Conservation (phyloP, 2,113 vertebrate species). For the Neodon shergylaensis region DNA sequence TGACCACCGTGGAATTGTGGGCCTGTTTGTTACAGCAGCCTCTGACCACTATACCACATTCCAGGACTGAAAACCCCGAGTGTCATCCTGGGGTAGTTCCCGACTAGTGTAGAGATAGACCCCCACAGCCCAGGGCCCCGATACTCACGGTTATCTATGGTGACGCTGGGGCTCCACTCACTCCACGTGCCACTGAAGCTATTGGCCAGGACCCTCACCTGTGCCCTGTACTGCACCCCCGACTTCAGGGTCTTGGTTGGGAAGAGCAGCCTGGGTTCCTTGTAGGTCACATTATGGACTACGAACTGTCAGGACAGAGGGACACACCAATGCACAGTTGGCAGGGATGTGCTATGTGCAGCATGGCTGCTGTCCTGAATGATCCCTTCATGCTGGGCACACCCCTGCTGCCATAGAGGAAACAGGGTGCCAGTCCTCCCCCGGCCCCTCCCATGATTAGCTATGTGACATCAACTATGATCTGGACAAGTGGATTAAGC, state of each 20-base stretch:
- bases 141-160: constrained; percentile 81
- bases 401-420: no score
- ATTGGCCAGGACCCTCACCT: constrained; percentile 64
- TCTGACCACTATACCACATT: rapidly evolving
- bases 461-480: rapidly evolving
- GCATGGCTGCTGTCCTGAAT: not conserved
- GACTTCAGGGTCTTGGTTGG: constrained; percentile 62
- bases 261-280: constrained; percentile 65
- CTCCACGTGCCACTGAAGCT: constrained; percentile 80
- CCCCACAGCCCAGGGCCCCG: rapidly evolving
- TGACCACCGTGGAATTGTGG: rapidly evolving
- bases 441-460: rapidly evolving
- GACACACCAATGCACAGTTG: rapidly evolving
- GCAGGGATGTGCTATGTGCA: rapidly evolving
- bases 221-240: constrained; percentile 64
- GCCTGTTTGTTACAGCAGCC: not conserved
- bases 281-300: constrained; percentile 31
- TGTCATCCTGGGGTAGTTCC: rapidly evolving
- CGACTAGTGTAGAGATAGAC: not conserved
- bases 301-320: not conserved
- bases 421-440: rapidly evolving
- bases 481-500: not conserved
- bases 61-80: not conserved
- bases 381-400: no score
- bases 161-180: constrained; percentile 82